Evolutionary conservation across 2,888 invertebrate genomes (phyloP).

Genomic region (Cephus rjabovi): DNA sequence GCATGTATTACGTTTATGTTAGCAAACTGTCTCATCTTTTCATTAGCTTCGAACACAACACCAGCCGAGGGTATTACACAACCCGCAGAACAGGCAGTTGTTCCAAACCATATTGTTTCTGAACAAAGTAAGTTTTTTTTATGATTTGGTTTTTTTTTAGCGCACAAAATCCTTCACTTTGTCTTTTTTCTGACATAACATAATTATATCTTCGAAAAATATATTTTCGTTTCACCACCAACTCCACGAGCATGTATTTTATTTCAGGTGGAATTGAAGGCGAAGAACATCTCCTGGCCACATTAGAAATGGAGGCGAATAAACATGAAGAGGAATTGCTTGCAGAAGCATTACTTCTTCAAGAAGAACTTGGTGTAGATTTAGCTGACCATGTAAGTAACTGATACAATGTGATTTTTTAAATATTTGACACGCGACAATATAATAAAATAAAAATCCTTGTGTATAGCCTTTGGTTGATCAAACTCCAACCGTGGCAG

Average conservation of each 20-base stretch:
- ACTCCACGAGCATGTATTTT: not conserved
- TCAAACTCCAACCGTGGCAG: slow-evolving; percentile 30
- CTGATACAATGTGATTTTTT: not conserved
- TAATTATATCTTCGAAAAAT: not conserved
- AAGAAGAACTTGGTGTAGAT: slow-evolving; percentile 60
- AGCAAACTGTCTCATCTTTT: slow-evolving; percentile 25
- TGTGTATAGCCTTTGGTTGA: slow-evolving; percentile 46
- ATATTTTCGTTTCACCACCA: slow-evolving; percentile 4
- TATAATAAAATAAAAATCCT: not conserved
- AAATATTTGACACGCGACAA: not conserved
- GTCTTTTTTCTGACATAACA: not conserved
- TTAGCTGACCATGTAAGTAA: slow-evolving; percentile 49
- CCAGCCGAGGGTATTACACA: slow-evolving; percentile 33
- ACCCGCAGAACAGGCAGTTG: slow-evolving; percentile 36
- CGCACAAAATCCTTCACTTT: not conserved
- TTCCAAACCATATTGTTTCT: slow-evolving; percentile 43
- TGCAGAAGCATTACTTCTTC: slow-evolving; percentile 60
- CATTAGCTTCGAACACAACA: slow-evolving; percentile 40
- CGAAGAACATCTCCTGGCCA: slow-evolving; percentile 60
- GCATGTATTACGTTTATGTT: slow-evolving; percentile 2
- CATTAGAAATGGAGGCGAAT: slow-evolving; percentile 60
- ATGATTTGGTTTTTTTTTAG: slow-evolving; percentile 7
- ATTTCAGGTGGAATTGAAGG: slow-evolving; percentile 56
- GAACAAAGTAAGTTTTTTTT: slow-evolving; percentile 44
- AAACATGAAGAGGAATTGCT: slow-evolving; percentile 62